phyloP scores from a whole-genome alignment of 1,140 invertebrate species.

The Trachelipus rathkii region DNA sequence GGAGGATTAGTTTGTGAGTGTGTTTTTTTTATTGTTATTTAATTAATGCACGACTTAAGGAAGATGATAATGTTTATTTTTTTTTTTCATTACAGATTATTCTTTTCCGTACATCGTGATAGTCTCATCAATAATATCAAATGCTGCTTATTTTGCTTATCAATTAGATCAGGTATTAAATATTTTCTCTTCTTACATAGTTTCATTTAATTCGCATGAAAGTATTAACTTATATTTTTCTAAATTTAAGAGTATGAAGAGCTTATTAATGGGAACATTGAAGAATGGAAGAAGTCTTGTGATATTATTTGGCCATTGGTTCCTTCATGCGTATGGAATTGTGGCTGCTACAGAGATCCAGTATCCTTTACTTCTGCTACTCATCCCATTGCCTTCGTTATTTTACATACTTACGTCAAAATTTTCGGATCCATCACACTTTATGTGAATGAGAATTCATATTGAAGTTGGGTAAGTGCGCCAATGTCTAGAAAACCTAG shows the following conservation, averaged over 20 bases:
- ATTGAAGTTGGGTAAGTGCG: too few relatives aligned
- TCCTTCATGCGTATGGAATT: constrained; percentile 83
- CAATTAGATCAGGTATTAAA: constrained; percentile 65
- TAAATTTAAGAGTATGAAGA: constrained; percentile 49
- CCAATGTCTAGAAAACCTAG: too few relatives aligned
- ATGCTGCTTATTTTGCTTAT: constrained; percentile 84
- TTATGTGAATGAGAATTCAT: neutral
- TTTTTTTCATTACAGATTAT: constrained; percentile 72
- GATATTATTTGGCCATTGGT: constrained; percentile 85
- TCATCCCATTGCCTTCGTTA: constrained; percentile 83
- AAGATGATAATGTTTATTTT: neutral
- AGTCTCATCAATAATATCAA: constrained; percentile 85
- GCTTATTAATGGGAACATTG: constrained; percentile 50
- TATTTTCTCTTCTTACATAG: neutral
- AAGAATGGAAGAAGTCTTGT: constrained; percentile 76
- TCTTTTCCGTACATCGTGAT: constrained; percentile 92
- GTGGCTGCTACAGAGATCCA: constrained; percentile 71
- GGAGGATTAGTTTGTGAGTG: constrained; percentile 85
- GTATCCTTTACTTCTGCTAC: constrained; percentile 63
- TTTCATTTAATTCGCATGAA: constrained; percentile 27
- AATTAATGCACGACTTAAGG: too few relatives aligned
- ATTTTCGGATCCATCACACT: constrained; percentile 74
- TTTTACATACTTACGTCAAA: constrained; percentile 90
- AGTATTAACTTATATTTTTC: neutral
- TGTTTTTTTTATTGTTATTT: too few relatives aligned